These are phyloP conservation scores for Dryobates pubescens DNA, from an alignment of 2,797 vertebrate species.

Conservation along the genomic window DNA sequence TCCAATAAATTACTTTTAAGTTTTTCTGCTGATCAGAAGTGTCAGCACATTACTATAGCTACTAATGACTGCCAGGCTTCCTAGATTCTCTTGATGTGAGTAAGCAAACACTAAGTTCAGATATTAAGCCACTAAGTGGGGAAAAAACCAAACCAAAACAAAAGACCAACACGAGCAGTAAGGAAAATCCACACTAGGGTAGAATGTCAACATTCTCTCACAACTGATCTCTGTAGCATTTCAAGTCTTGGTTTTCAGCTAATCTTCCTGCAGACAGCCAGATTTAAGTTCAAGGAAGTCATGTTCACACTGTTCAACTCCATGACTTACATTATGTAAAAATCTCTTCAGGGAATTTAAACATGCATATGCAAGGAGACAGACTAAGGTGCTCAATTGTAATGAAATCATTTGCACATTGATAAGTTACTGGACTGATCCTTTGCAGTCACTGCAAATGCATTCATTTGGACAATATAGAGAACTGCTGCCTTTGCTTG, in stretches of 20 bases:
- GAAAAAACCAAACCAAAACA: neutral
- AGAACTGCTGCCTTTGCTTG: neutral
- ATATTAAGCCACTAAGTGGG: neutral
- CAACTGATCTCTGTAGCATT: neutral
- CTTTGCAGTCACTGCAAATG: neutral
- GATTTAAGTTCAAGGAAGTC: neutral
- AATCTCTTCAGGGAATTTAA: neutral
- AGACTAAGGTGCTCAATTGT: neutral
- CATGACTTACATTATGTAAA: neutral
- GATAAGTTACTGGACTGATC: neutral
- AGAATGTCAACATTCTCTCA: neutral
- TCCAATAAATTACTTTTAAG: neutral
- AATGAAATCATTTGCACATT: neutral
- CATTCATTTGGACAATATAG: neutral
- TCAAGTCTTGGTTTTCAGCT: constrained; percentile 1
- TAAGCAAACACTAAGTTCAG: neutral
- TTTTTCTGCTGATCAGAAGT: neutral
- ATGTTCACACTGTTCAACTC: neutral
- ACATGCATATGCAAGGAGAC: neutral
- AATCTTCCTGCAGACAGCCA: neutral
- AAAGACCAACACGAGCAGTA: too few relatives aligned
- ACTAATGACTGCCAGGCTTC: neutral
- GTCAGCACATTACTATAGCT: neutral
- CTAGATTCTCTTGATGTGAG: neutral
- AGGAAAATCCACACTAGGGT: neutral